Evolutionary conservation across 2,888 invertebrate species (phyloP).

Genomic region (Leuctra nigra): DNA sequence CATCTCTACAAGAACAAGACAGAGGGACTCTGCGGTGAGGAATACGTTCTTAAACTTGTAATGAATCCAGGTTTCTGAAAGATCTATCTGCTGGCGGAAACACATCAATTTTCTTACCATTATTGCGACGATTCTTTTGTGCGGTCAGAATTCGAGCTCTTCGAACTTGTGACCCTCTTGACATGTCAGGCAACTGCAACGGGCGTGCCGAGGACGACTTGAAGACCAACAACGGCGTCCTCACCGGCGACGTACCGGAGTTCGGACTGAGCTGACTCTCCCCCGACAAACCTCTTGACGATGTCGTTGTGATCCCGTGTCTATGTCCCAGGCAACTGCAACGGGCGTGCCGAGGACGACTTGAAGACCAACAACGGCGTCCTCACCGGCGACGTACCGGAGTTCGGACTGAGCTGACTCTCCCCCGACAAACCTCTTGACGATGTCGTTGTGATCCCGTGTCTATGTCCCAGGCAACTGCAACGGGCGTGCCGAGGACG

Average conservation of each 20-base stretch:
- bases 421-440: conserved; percentile 18
- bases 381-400: conserved; percentile 46
- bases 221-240: conserved; percentile 32
- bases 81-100: too few species aligned
- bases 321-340: conserved; percentile 39
- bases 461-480: conserved; percentile 36
- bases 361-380: conserved; percentile 33
- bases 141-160: too few species aligned
- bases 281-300: too few species aligned
- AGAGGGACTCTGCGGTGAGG: conserved; percentile 76
- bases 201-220: conserved; percentile 37
- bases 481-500: conserved; percentile 37
- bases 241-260: conserved; percentile 47
- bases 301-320: too few species aligned
- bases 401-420: conserved; percentile 52
- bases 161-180: too few species aligned
- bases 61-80: too few species aligned
- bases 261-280: conserved; percentile 51
- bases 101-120: too few species aligned
- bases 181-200: conserved; percentile 41
- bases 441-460: too few species aligned
- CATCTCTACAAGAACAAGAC: conserved; percentile 61
- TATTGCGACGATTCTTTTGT: too few species aligned
- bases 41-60: too few species aligned
- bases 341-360: conserved; percentile 37